Evolutionary conservation across 2,888 invertebrate genomes (phyloP).

Genomic region (Temnothorax unifasciatus): DNA sequence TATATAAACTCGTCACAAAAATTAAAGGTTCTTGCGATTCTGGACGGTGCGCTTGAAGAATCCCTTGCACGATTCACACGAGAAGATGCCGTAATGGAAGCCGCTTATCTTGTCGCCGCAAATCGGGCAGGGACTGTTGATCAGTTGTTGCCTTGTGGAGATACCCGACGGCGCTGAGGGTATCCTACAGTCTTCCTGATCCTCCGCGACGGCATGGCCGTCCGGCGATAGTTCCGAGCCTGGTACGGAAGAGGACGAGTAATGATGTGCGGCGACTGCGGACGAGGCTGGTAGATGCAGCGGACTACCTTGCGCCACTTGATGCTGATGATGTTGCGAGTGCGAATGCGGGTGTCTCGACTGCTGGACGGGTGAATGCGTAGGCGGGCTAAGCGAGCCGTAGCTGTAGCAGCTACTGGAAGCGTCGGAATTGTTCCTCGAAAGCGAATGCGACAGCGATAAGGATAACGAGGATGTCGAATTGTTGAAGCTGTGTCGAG

Average conservation of each 20-base stretch:
- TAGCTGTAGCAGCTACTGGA: constrained; percentile 96
- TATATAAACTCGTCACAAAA: too few species aligned
- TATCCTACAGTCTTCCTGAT: constrained; percentile 82
- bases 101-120: constrained; percentile 98
- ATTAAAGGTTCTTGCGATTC: constrained; percentile 98
- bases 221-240: constrained; percentile 80
- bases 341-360: constrained; percentile 87
- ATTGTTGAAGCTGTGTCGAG: constrained; percentile 85
- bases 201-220: constrained; percentile 74
- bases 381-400: constrained; percentile 89
- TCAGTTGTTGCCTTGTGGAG: constrained; percentile 93
- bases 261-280: constrained; percentile 75
- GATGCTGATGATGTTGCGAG: constrained; percentile 83
- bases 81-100: constrained; percentile 99
- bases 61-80: constrained; percentile 99
- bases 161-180: constrained; percentile 91
- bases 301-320: constrained; percentile 86
- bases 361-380: constrained; percentile 94
- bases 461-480: constrained; percentile 86
- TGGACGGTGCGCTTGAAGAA: constrained; percentile 99
- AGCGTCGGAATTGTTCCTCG: constrained; percentile 96
- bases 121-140: constrained; percentile 97
- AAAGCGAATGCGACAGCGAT: constrained; percentile 93
- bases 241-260: constrained; percentile 74
- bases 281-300: constrained; percentile 84